Conservation (phyloP, 2,113 vertebrate species). For the Brachyistius frenatus region DNA sequence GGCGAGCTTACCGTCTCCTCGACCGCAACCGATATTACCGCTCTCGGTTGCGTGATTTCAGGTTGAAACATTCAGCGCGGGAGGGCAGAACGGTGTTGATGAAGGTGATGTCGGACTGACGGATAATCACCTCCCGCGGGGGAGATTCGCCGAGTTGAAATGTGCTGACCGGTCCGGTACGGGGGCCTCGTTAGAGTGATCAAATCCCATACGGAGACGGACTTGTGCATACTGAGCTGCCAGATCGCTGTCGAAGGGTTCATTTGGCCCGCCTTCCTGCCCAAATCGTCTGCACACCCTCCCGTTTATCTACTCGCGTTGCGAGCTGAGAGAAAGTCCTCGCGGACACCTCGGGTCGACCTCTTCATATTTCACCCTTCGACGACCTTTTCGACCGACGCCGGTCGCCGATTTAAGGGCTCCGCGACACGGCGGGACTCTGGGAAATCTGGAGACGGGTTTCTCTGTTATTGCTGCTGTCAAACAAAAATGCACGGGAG, state of each 20-base stretch:
- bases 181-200: conserved; percentile 31
- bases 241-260: conserved; percentile 41
- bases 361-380: no score
- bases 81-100: conserved; percentile 5
- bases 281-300: no score
- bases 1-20: not conserved
- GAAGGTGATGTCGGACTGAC: not conserved
- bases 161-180: conserved; percentile 57
- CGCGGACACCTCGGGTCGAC: no score
- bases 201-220: not conserved
- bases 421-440: no score
- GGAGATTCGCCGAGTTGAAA: conserved; percentile 45
- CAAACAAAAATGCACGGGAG: no score
- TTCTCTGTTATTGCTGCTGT: no score
- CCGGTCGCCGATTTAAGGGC: no score
- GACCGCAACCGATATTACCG: not conserved
- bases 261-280: not conserved
- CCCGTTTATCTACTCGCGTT: no score
- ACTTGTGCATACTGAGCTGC: conserved; percentile 10
- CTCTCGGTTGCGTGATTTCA: not conserved
- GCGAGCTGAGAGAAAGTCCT: no score
- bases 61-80: conserved; percentile 1
- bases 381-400: no score
- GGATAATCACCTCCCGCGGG: no score
- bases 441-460: no score